These are phyloP conservation scores for Eutolmus rufibarbis DNA, from an alignment of 2,888 invertebrate species.

Conservation along the genomic window DNA sequence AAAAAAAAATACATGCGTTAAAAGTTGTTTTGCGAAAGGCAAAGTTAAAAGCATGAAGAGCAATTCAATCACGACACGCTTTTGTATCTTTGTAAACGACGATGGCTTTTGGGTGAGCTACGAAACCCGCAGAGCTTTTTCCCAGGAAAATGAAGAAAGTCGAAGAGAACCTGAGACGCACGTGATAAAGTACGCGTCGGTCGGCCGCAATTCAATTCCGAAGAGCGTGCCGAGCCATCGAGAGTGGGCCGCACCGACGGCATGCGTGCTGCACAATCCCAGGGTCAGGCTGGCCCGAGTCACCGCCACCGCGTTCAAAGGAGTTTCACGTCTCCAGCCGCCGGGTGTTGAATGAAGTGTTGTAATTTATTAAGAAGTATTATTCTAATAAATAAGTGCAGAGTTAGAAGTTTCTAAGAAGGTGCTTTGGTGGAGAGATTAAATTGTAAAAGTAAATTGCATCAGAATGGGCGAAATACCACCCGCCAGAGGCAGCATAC, in stretches of 20 bases:
- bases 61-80: not conserved
- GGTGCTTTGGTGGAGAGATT: not conserved
- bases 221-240: not conserved
- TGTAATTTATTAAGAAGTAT: not conserved
- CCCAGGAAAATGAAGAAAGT: not conserved
- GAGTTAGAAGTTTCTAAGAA: not conserved
- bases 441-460: not conserved
- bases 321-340: not conserved
- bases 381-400: not conserved
- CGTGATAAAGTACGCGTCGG: not conserved
- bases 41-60: not conserved
- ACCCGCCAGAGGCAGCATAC: constrained; percentile 67
- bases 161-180: not conserved
- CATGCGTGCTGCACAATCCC: not conserved
- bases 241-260: not conserved
- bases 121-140: not conserved
- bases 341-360: not conserved
- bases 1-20: no score
- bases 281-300: not conserved
- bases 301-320: not conserved
- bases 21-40: no score
- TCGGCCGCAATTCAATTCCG: not conserved
- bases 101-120: not conserved
- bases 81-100: not conserved
- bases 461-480: constrained; percentile 64